Evolutionary conservation across 2,888 invertebrate species (phyloP), one percentile per base, ranked within the genome.

Genomic region (Eurytoma californica): DNA sequence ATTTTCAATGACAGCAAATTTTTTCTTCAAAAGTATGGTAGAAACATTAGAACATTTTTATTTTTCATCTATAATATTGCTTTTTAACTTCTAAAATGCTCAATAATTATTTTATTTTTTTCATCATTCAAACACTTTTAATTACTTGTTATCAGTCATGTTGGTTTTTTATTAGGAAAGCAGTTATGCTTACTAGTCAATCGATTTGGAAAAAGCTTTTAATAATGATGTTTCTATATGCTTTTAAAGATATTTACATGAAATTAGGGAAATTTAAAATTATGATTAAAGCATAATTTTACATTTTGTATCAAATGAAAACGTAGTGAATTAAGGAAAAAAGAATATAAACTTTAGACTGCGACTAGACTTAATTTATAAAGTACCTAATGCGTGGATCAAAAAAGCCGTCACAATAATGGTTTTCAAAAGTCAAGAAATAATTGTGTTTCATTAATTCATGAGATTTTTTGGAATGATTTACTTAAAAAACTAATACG

Each of bases 341-440:
- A 49, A 49, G n/a, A 70, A 49, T 49, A 28, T 60, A 60, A 60
- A 60, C 28, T 18, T 49, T 69, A 69, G 20, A 69, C 68, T 69
- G 57, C 68, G 68, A 57, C 68, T 57, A 69, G 68, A 69, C 13
- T 69, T 69, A 69, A 39, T 55, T 57, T 39, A 30, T 55, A 39
- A 57, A 69, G 20, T 63, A 63, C 16, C 47, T 63, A 30, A n/a
- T 28, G 30, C 55, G 57, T 57, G 28, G 18, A 28, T 69, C 68
- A 69, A 57, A 69, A 67, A 69, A 68, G n/a, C 12, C 4, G 30
- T 39, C 28, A 61, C 28, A 61, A 61, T 61, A 61, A 16, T 12
- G 24, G 13, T 61, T 61, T 61, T 61, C 61, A 28, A 28, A 24
- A 61, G 39, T 9, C 39, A 39, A 39, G 39, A 39, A 39, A 39